These are phyloP conservation scores for Cerastoderma edule DNA, from an alignment of 2,888 invertebrate species.

Conservation along the genomic window DNA sequence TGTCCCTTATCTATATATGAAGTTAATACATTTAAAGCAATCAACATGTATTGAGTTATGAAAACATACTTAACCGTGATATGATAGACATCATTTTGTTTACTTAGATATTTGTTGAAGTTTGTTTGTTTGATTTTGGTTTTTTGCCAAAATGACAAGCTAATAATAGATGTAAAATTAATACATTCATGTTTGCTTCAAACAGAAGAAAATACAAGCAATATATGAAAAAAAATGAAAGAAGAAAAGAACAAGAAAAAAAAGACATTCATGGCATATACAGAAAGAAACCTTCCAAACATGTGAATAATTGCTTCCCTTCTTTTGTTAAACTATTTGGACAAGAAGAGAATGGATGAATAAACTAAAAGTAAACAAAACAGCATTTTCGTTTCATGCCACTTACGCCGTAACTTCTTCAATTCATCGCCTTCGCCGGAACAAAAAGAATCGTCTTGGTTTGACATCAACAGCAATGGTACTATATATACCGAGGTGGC, in stretches of 20 bases:
- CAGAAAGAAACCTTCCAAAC: too few species aligned
- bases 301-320: background rate
- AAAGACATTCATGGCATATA: too few species aligned
- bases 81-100: background rate
- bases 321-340: background rate
- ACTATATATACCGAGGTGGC: slow-evolving; percentile 35
- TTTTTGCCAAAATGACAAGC: too few species aligned
- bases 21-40: background rate
- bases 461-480: slow-evolving; percentile 31
- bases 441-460: slow-evolving; percentile 29
- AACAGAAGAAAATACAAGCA: too few species aligned
- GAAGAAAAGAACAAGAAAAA: too few species aligned
- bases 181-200: too few species aligned
- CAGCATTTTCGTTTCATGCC: background rate
- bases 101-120: background rate
- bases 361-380: background rate
- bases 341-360: background rate
- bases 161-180: too few species aligned
- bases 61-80: background rate
- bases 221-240: too few species aligned
- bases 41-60: background rate
- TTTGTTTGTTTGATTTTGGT: too few species aligned
- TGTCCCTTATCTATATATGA: background rate
- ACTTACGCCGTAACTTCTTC: background rate
- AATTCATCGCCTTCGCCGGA: slow-evolving; percentile 11